phyloP scores from a whole-genome alignment of 2,113 vertebrate genomes.

The Apeltes quadracus region DNA sequence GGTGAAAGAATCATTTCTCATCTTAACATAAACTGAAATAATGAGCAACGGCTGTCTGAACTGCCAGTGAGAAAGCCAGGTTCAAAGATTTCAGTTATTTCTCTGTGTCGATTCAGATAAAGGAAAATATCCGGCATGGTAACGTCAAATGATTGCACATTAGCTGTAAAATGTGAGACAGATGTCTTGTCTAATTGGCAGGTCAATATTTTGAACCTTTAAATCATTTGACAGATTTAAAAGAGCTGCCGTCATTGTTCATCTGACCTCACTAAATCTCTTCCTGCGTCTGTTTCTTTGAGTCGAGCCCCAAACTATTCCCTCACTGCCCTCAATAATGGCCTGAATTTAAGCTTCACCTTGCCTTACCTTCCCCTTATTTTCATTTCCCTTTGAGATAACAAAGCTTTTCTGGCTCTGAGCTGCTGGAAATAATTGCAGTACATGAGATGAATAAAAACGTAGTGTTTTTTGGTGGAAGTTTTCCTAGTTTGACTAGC shows the following conservation, averaged over 20 bases:
- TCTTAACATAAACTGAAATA: constrained; percentile 58
- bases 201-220: constrained; percentile 27
- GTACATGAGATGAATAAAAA: constrained; percentile 62
- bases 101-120: constrained; percentile 24
- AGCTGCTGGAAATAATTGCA: constrained; percentile 72
- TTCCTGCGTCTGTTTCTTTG: constrained; percentile 44
- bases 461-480: constrained; percentile 35
- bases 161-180: not conserved
- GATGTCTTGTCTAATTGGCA: constrained; percentile 26
- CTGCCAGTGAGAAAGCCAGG: constrained; percentile 29
- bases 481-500: constrained; percentile 36
- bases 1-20: constrained; percentile 56
- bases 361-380: constrained; percentile 64
- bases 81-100: constrained; percentile 29
- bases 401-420: constrained; percentile 44
- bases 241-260: constrained; percentile 38
- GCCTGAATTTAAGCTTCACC: constrained; percentile 73
- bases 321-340: constrained; percentile 75
- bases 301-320: constrained; percentile 61
- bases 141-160: constrained; percentile 18
- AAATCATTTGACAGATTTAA: constrained; percentile 39
- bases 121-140: constrained; percentile 15
- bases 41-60: constrained; percentile 62
- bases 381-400: constrained; percentile 68
- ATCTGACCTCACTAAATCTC: constrained; percentile 63